Evolutionary conservation across 2,888 invertebrate genomes (phyloP), one percentile per base, ranked within the genome.

Genomic region (Gisinianus flammeolus): DNA sequence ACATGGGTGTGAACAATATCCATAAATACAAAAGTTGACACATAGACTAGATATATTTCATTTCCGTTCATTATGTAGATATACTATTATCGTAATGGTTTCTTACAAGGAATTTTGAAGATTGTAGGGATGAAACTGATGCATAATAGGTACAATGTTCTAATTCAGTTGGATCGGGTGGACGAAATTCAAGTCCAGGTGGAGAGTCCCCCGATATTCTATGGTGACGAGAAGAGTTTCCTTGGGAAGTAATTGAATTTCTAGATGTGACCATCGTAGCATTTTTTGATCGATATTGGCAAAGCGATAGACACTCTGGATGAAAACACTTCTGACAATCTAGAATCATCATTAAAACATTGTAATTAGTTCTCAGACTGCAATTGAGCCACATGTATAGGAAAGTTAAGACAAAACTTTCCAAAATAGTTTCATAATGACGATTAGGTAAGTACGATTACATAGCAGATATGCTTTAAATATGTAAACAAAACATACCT

Each of bases 311-410:
- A 62, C 83, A 84, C 33, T 81, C 81, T 1, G 69, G 64, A 71
- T 83, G 82, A 75, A 83, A 82, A 75, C 82, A 81, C 74, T 82
- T 81, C 71, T 80, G 79, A 71, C 82, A 83, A 79, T 82, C 84
- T 82, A 58, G n/a, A 30, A 67, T 24, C 35, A 35, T n/a, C 16
- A 80, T n/a, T n/a, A n/a, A n/a, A n/a, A n/a, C n/a, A n/a, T n/a
- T n/a, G n/a, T n/a, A n/a, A n/a, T n/a, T n/a, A n/a, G n/a, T n/a
- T n/a, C n/a, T n/a, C n/a, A n/a, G n/a, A n/a, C n/a, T n/a, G n/a
- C n/a, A n/a, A n/a, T n/a, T n/a, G n/a, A n/a, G n/a, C n/a, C n/a
- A n/a, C n/a, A n/a, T n/a, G n/a, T n/a, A n/a, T n/a, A n/a, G n/a
- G n/a, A n/a, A n/a, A n/a, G n/a, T n/a, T n/a, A n/a, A n/a, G n/a